Base-by-base conservation (phyloP, 2,888 invertebrate genomes). In the Congeria kusceri region DNA sequence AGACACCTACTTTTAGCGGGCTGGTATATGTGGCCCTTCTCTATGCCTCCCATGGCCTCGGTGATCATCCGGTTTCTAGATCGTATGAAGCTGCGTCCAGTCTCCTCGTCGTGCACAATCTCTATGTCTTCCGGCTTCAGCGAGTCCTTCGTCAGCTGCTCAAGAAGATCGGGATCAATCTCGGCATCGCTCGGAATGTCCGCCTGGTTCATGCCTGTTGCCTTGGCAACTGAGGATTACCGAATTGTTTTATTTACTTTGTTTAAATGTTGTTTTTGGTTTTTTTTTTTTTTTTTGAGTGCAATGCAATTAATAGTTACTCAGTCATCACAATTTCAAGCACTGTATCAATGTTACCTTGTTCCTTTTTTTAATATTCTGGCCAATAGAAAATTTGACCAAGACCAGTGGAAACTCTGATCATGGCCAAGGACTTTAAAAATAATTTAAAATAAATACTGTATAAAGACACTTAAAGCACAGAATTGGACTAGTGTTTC, bases 71-170 rank as follows among this genome's bases (percentile, higher is more conserved):
- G 58, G 63, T 81, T 84, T 39, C 85, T 82, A 4, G 88, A 86
- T 28, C 88, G 84, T 62, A 91, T 88, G 58, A 86, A 77, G 29
- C 84, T 86, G 13, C 85, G 77, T 7, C 91, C 91, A 4, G 85
- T 83, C 20, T 86, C 85, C 18, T 84, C 87, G 76, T 90, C 90
- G 5, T 72, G 76, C 15, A 89, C 85, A n/a, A 92, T 85, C 71
- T 91, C 90, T 3, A 92, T 86, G 69, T 92, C 92, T 5, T 90
- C 91, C 0, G 91, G 90, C 2, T 84, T 78, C 27, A 92, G 77
- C 7, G 79, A 77, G 44, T 90, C 80, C 46, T 83, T 88, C 27
- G 87, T 86, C 44, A 92, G 80, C 1, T 90, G 89, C 29, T 91
- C 87, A 67, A 92, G 75, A 32, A 92, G 72, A 49, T 89, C 90